These are phyloP conservation scores for Caenorhabditis doughertyi DNA, from an alignment of 2,888 invertebrate species.

Conservation along the genomic window DNA sequence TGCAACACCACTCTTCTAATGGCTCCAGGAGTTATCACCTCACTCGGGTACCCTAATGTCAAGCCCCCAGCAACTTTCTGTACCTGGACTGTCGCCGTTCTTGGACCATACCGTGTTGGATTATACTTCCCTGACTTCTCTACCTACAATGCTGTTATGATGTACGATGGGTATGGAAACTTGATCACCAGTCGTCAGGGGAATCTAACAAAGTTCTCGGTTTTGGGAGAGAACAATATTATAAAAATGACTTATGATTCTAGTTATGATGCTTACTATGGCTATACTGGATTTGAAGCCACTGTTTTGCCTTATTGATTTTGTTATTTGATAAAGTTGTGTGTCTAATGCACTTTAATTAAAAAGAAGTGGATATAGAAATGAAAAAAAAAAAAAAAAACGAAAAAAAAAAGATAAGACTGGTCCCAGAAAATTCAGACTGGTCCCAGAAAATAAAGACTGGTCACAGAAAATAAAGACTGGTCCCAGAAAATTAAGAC, in stretches of 20 bases:
- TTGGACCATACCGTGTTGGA: constrained; percentile 29
- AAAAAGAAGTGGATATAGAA: not conserved
- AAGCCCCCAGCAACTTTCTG: constrained; percentile 6
- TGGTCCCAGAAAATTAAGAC: no score
- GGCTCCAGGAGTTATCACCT: constrained; percentile 35
- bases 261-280: not conserved
- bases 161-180: constrained; percentile 4
- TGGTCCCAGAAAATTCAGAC: no score
- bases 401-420: no score
- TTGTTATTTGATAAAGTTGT: no score
- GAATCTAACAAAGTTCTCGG: not conserved
- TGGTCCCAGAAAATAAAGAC: no score
- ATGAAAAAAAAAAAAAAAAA: no score
- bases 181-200: not conserved
- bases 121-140: constrained; percentile 31
- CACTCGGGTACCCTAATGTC: constrained; percentile 13
- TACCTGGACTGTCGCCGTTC: constrained; percentile 5
- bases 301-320: not conserved
- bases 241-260: not conserved
- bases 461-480: no score
- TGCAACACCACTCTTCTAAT: constrained; percentile 43
- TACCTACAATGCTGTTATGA: not conserved
- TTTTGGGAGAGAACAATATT: not conserved
- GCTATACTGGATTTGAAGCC: not conserved
- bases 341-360: not conserved